These are phyloP conservation scores for Trematocara zebra DNA, from an alignment of 2,113 vertebrate genomes.

Conservation along the genomic window DNA sequence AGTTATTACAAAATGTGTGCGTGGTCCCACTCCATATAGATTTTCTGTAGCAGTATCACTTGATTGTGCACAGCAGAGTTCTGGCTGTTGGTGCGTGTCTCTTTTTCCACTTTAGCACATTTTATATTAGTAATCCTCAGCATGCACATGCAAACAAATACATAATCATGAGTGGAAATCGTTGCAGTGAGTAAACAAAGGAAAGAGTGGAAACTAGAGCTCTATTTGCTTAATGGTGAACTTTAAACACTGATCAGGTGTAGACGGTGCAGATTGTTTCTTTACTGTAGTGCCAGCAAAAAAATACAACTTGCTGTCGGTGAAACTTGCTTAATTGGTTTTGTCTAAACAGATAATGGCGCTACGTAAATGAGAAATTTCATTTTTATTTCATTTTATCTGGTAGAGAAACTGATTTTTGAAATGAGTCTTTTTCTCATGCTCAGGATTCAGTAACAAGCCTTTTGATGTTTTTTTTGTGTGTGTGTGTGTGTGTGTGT, in stretches of 20 bases:
- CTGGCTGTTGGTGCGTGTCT: background rate
- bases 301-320: background rate
- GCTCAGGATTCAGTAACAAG: background rate
- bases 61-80: background rate
- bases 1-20: background rate
- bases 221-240: background rate
- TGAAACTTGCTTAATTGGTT: background rate
- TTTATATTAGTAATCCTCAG: background rate
- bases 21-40: background rate
- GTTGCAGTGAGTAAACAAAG: background rate
- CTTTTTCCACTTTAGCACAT: background rate
- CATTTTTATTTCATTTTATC: background rate
- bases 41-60: background rate
- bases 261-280: background rate
- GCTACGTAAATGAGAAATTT: background rate
- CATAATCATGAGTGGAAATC: background rate
- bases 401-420: background rate
- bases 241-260: background rate
- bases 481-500: background rate
- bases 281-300: background rate
- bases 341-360: background rate
- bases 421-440: background rate
- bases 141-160: background rate
- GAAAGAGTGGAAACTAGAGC: background rate
- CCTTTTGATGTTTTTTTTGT: background rate